phyloP scores from a whole-genome alignment of 2,113 vertebrate species.

The Onychorhynchus coronatus region DNA sequence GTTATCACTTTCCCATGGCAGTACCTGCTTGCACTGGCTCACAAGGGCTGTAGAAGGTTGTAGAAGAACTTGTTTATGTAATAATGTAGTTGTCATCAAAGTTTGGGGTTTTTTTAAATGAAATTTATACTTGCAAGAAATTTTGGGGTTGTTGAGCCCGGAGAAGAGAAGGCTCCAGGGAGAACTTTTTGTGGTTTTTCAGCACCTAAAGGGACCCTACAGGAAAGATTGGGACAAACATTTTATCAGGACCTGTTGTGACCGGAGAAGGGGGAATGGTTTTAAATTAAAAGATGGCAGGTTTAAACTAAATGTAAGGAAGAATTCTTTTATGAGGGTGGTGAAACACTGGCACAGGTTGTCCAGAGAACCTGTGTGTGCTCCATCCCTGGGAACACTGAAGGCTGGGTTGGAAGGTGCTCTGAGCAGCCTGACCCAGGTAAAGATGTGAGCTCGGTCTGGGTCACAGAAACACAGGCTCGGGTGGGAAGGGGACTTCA shows the following conservation, averaged over 20 bases:
- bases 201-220: neutral
- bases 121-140: neutral
- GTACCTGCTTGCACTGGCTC: neutral
- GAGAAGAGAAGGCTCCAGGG: neutral
- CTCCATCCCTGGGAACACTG: neutral
- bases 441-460: neutral
- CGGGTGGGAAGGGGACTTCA: neutral
- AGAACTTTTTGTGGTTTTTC: neutral
- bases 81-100: neutral
- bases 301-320: neutral
- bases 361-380: neutral
- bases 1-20: neutral
- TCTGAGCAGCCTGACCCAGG: neutral
- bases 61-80: neutral
- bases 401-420: neutral
- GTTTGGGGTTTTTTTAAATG: neutral
- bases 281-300: neutral
- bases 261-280: neutral
- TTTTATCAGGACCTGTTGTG: neutral
- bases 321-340: neutral
- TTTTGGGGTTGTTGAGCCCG: neutral
- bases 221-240: neutral
- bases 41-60: neutral
- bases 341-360: neutral
- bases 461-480: neutral